Base-by-base conservation (phyloP, 2,113 vertebrate genomes). In the Copsychus sechellarum region DNA sequence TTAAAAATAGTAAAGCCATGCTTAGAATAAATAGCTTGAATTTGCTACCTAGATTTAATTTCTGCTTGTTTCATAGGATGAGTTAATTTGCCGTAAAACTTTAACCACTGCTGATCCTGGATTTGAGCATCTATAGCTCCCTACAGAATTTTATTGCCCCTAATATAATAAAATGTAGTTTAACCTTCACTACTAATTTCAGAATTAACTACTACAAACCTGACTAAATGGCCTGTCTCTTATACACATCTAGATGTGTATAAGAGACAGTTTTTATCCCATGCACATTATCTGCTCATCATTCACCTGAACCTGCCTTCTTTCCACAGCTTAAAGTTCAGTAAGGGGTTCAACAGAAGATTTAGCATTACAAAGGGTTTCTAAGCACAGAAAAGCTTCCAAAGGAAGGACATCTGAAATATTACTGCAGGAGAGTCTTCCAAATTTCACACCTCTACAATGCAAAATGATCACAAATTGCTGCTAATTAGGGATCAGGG, bases 191-290 rank as follows among this genome's bases (percentile, higher is more conserved):
- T 94, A 74, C 87, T 95, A 51, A 92, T 94, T 95, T 71, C 87
- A 96, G 73, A 89, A 91, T 95, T 96, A 95, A 94, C 73, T 85
- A 81, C 86, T 74, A 81, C 65, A 81, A 96, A 88, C 70, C 74
- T 36, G 61, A 53, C 65, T 85, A 81, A 94, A 71, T 0, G 24
- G 87, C 48, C 56, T 85, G n/a, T n/a, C n/a, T n/a, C n/a, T n/a
- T n/a, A n/a, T n/a, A n/a, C n/a, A n/a, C n/a, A n/a, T n/a, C n/a
- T n/a, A n/a, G n/a, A n/a, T n/a, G n/a, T n/a, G n/a, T n/a, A n/a
- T n/a, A n/a, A n/a, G n/a, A n/a, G n/a, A n/a, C n/a, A n/a, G n/a
- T 87, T 91, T 95, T 94, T 87, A 96, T 87, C 88, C 95, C 74
- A 56, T 45, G 26, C 26, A 60, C 66, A 80, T 84, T 90, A 94